These are phyloP conservation scores for Poecile montanus DNA, from an alignment of 2,797 vertebrate species.

Conservation along the genomic window DNA sequence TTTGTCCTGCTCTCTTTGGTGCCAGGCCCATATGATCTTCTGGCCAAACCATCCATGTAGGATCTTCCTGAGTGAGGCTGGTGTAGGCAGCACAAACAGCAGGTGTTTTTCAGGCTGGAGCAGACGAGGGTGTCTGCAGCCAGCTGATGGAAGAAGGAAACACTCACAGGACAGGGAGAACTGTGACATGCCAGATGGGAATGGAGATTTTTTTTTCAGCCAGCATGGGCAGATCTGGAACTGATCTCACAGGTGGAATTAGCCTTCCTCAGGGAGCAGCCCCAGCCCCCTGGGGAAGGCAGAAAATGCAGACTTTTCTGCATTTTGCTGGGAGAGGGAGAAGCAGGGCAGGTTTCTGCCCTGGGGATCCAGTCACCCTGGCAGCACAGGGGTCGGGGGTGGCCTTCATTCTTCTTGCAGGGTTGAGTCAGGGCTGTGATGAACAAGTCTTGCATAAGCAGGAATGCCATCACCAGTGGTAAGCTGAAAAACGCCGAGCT, in stretches of 20 bases:
- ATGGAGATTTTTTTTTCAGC: not conserved
- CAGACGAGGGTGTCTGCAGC: fast-evolving
- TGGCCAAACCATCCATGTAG: not conserved
- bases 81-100: not conserved
- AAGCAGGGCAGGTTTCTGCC: slow-evolving; percentile 21
- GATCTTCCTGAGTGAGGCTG: not conserved
- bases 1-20: not conserved
- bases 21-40: not conserved
- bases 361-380: not conserved
- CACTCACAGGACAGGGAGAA: not conserved
- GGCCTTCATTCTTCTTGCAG: slow-evolving; percentile 38
- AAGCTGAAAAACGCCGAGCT: slow-evolving; percentile 45
- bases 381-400: slow-evolving; percentile 38
- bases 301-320: slow-evolving; percentile 25
- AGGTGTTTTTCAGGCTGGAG: not conserved
- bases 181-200: not conserved
- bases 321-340: slow-evolving; percentile 26
- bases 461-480: slow-evolving; percentile 36
- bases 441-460: slow-evolving; percentile 64
- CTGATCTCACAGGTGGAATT: not conserved
- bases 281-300: not conserved
- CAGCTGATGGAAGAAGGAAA: not conserved
- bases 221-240: not conserved
- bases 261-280: not conserved
- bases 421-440: slow-evolving; percentile 53